Conservation (phyloP, 2,888 invertebrate species). For the Leucozona laternaria region DNA sequence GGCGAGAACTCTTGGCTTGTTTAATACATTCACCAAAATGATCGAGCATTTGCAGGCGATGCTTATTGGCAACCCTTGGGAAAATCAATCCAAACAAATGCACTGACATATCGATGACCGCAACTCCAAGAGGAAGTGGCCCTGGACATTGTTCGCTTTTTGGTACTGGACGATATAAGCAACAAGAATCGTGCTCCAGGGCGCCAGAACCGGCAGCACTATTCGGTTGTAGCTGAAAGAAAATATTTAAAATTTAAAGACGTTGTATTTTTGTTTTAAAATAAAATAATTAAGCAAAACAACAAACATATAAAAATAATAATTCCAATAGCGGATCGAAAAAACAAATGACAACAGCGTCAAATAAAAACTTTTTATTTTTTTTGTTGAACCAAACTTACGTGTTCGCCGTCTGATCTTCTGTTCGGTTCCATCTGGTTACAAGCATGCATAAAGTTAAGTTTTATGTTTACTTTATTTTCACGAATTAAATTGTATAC, state of each 20-base stretch:
- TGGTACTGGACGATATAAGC: conserved; percentile 90
- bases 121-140: conserved; percentile 96
- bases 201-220: conserved; percentile 98
- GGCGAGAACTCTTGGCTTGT: conserved; percentile 95
- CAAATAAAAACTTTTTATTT: conserved; percentile 46
- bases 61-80: conserved; percentile 96
- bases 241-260: background rate
- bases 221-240: conserved; percentile 93
- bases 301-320: conserved; percentile 27
- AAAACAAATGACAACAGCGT: conserved; percentile 34
- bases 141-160: conserved; percentile 86
- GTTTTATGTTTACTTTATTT: conserved; percentile 37
- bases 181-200: conserved; percentile 97
- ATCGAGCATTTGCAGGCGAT: conserved; percentile 98
- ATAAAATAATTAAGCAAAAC: background rate
- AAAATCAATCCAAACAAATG: conserved; percentile 96
- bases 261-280: background rate
- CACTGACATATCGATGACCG: conserved; percentile 98
- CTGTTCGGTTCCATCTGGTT: conserved; percentile 92
- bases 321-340: conserved; percentile 41
- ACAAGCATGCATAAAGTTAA: conserved; percentile 68
- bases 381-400: conserved; percentile 85
- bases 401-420: conserved; percentile 91
- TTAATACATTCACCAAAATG: conserved; percentile 98
- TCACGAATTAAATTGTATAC: background rate